These are phyloP conservation scores for Helobdella robusta DNA, from an alignment of 2,888 invertebrate species.

Conservation along the genomic window DNA sequence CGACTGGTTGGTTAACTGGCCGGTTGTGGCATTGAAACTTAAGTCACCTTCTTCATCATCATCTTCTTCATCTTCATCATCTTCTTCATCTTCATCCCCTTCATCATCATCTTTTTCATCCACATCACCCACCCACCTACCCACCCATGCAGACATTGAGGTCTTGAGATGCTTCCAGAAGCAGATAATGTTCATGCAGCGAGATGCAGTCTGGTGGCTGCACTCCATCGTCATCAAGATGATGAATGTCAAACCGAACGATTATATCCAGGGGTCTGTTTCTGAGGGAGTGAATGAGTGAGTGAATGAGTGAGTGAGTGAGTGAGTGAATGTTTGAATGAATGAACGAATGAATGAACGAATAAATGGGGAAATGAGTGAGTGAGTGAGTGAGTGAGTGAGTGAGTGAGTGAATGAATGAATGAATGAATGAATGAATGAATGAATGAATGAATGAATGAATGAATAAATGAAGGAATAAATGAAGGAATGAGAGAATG, in stretches of 20 bases:
- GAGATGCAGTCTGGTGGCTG: slow-evolving; percentile 78
- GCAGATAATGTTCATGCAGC: slow-evolving; percentile 60
- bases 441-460: no score
- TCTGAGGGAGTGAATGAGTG: neutral
- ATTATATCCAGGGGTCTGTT: slow-evolving; percentile 58
- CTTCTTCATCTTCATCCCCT: neutral
- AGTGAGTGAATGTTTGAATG: no score
- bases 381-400: no score
- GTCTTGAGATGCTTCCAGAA: slow-evolving; percentile 51
- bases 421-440: no score
- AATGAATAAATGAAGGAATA: no score
- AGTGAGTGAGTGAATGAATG: no score
- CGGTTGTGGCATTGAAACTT: neutral
- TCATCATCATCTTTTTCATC: neutral
- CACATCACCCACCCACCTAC: no score
- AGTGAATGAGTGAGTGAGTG: no score
- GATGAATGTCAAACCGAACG: slow-evolving; percentile 63
- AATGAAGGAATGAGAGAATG: no score
- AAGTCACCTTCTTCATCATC: neutral
- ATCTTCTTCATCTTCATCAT: neutral
- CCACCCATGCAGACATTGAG: slow-evolving; percentile 42
- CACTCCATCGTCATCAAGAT: slow-evolving; percentile 68
- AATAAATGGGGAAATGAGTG: no score
- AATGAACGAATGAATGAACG: no score
- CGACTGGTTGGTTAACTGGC: neutral